Conservation (phyloP, 2,888 invertebrate genomes). For the Phortica magna region DNA sequence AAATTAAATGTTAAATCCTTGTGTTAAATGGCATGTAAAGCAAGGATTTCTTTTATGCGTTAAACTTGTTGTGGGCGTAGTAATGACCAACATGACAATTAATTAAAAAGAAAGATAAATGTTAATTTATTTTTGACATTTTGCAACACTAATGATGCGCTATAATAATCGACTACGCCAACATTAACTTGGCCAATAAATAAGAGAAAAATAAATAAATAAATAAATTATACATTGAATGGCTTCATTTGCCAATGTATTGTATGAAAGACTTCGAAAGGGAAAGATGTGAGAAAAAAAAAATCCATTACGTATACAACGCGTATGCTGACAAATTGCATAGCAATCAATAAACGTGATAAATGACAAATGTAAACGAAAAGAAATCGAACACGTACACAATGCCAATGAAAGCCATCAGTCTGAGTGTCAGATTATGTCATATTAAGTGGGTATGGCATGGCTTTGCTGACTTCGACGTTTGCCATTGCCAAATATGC, state of each 20-base stretch:
- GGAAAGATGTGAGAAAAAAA: neutral
- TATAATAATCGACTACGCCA: neutral
- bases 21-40: slow-evolving; percentile 64
- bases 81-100: neutral
- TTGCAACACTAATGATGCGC: neutral
- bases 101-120: neutral
- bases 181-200: slow-evolving; percentile 15
- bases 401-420: slow-evolving; percentile 17
- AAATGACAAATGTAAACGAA: slow-evolving; percentile 55
- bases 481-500: too few relatives aligned
- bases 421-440: slow-evolving; percentile 17
- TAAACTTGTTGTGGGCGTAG: neutral
- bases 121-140: neutral
- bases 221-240: slow-evolving; percentile 5
- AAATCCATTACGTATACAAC: slow-evolving; percentile 60
- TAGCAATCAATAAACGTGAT: slow-evolving; percentile 70
- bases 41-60: slow-evolving; percentile 12
- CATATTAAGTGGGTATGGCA: slow-evolving; percentile 3
- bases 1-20: slow-evolving; percentile 72
- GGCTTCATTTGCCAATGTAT: neutral
- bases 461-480: slow-evolving; percentile 1
- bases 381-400: slow-evolving; percentile 8
- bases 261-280: neutral
- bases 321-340: slow-evolving; percentile 66
- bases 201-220: slow-evolving; percentile 1